phyloP scores from a whole-genome alignment of 1,140 invertebrate species.

The Hypsibius dujardini region DNA sequence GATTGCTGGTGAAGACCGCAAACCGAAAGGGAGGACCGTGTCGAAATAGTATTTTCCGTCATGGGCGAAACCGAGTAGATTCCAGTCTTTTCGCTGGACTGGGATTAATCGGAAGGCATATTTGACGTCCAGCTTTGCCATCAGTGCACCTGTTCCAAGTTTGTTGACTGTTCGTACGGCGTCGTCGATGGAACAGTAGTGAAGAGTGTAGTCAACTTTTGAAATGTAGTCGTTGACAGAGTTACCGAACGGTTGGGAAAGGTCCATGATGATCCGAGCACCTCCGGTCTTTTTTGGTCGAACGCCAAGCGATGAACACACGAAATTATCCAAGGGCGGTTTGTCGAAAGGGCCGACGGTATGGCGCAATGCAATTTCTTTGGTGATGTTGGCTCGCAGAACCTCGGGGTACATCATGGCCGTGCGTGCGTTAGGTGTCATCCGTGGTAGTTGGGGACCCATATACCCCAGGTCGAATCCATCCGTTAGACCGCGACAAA shows the following conservation, averaged over 20 bases:
- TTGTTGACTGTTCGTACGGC: background rate
- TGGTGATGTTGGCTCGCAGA: background rate
- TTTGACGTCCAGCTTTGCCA: background rate
- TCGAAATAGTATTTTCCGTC: conserved; percentile 5
- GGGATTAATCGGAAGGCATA: background rate
- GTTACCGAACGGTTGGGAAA: background rate
- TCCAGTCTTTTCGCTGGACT: background rate
- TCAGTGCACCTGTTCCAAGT: background rate
- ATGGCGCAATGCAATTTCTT: background rate
- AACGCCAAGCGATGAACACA: background rate
- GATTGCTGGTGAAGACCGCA: background rate
- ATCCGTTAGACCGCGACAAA: background rate
- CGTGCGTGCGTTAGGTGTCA: background rate
- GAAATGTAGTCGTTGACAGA: background rate
- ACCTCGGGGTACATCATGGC: background rate
- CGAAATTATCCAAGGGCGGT: background rate
- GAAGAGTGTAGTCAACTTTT: background rate
- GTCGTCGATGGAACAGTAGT: background rate
- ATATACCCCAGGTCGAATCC: background rate
- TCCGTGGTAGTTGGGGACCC: background rate
- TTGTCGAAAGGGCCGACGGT: background rate
- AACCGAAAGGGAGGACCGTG: background rate
- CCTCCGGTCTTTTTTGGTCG: background rate
- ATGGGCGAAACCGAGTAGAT: background rate
- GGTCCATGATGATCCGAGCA: background rate